phyloP scores from a whole-genome alignment of 2,113 vertebrate genomes.

The Aplodontia rufa region DNA sequence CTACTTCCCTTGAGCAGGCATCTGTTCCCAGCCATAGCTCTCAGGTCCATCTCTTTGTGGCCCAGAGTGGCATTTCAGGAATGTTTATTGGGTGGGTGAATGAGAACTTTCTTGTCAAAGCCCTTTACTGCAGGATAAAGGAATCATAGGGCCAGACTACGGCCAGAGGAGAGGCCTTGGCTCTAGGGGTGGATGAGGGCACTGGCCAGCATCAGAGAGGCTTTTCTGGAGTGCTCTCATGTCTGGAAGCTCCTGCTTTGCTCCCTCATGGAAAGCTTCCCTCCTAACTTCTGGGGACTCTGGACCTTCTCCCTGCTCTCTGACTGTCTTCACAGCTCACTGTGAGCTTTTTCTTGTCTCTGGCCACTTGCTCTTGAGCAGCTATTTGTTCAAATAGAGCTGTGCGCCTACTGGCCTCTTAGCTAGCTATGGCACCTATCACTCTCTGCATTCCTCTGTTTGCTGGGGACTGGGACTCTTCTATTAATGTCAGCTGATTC shows the following conservation, averaged over 20 bases:
- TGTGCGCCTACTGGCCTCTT: fast-evolving
- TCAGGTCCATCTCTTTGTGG: neutral
- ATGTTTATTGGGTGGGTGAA: neutral
- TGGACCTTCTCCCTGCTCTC: neutral
- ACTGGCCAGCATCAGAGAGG: neutral
- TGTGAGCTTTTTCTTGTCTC: neutral
- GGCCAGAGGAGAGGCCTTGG: neutral
- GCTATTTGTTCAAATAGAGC: neutral
- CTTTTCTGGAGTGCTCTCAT: neutral
- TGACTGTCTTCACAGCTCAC: neutral
- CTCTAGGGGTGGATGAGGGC: too few species aligned
- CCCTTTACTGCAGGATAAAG: neutral
- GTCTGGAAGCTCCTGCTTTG: neutral
- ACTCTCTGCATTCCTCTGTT: neutral
- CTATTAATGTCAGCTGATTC: neutral
- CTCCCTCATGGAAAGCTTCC: neutral
- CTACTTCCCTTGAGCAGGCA: too few species aligned
- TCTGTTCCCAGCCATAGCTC: neutral
- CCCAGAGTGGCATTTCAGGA: neutral
- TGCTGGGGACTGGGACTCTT: neutral
- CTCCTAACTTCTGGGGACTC: neutral
- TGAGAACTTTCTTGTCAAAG: neutral
- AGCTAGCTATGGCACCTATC: neutral
- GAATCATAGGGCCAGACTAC: fast-evolving
- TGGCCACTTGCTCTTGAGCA: neutral